These are phyloP conservation scores for Cydia fagiglandana DNA, from an alignment of 1,140 invertebrate genomes.

Conservation along the genomic window DNA sequence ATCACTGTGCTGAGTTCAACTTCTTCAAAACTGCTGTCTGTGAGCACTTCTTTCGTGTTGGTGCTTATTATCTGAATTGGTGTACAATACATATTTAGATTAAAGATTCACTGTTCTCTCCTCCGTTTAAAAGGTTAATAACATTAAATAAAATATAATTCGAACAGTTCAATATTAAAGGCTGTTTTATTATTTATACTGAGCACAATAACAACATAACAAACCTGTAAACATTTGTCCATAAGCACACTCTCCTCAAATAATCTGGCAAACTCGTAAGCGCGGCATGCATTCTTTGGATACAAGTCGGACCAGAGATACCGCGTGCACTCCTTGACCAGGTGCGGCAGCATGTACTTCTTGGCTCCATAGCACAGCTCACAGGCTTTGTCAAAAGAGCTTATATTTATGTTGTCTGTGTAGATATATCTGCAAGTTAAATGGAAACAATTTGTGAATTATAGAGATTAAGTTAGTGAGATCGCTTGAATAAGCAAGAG, in stretches of 20 bases:
- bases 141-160: too few species aligned
- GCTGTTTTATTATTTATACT: too few species aligned
- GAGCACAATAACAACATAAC: background rate
- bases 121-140: too few species aligned
- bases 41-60: constrained; percentile 87
- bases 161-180: too few species aligned
- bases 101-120: background rate
- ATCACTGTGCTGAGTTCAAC: constrained; percentile 86
- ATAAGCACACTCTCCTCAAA: constrained; percentile 90
- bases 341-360: constrained; percentile 91
- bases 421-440: constrained; percentile 86
- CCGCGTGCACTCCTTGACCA: constrained; percentile 89
- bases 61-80: constrained; percentile 84
- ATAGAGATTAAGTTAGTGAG: too few species aligned
- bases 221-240: constrained; percentile 88
- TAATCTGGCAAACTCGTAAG: constrained; percentile 91
- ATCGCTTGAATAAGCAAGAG: too few species aligned
- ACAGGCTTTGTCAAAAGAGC: constrained; percentile 90
- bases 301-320: constrained; percentile 89
- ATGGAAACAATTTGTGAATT: background rate
- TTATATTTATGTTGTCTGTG: constrained; percentile 87
- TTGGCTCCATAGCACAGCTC: constrained; percentile 92
- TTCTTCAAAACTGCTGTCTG: constrained; percentile 87
- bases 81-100: background rate
- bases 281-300: constrained; percentile 88